Conservation (phyloP, 2,797 vertebrate genomes). For the Mormyrus hasselquistii region DNA sequence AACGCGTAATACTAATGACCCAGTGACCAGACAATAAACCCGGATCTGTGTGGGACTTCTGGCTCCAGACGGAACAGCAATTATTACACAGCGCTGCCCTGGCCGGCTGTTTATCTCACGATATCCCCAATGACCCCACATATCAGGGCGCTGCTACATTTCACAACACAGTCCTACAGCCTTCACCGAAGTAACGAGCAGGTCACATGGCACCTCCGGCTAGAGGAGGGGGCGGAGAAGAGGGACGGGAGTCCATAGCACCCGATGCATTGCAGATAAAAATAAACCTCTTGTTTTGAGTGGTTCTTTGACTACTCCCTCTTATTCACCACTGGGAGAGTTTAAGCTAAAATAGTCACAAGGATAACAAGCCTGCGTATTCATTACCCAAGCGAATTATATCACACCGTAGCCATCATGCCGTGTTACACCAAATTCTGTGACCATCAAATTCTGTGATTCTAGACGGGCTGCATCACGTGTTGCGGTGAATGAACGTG, state of each 20-base stretch:
- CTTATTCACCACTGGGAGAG: neutral
- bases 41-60: neutral
- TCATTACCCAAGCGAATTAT: neutral
- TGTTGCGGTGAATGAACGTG: neutral
- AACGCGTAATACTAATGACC: neutral
- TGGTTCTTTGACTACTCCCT: neutral
- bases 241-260: neutral
- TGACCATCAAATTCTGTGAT: neutral
- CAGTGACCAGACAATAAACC: conserved; percentile 4
- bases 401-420: neutral
- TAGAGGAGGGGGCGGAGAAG: neutral
- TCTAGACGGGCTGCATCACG: neutral
- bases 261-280: neutral
- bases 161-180: conserved; percentile 10
- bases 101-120: neutral
- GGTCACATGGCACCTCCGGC: neutral
- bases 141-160: conserved; percentile 6
- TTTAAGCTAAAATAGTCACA: neutral
- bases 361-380: neutral
- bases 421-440: too few relatives aligned
- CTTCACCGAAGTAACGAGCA: neutral
- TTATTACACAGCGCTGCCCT: neutral
- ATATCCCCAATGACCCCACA: neutral
- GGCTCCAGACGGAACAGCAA: neutral
- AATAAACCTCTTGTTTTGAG: neutral